phyloP scores from a whole-genome alignment of 2,113 vertebrate species.

The Podarcis muralis region DNA sequence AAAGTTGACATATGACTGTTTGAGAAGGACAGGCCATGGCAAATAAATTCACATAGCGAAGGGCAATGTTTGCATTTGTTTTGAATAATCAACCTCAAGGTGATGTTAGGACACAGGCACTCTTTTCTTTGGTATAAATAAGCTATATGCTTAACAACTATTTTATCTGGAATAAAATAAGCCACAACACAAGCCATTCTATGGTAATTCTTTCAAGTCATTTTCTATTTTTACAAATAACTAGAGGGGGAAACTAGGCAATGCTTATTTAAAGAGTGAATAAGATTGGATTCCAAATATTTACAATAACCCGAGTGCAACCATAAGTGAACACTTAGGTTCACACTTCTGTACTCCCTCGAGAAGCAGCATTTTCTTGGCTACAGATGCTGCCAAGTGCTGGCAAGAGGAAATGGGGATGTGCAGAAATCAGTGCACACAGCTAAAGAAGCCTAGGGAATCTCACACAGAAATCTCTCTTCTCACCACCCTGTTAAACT shows the following conservation, averaged over 20 bases:
- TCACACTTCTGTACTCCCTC: neutral
- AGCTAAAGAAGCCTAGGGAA: neutral
- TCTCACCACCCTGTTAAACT: neutral
- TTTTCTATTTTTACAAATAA: neutral
- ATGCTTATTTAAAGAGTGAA: neutral
- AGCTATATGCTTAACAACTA: neutral
- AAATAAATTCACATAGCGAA: neutral
- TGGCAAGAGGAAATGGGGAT: neutral
- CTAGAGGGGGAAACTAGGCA: neutral
- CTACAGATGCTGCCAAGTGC: neutral
- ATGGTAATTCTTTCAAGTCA: neutral
- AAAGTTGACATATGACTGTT: neutral
- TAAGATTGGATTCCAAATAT: neutral
- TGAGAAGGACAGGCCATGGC: neutral
- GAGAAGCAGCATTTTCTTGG: neutral
- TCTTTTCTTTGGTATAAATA: neutral
- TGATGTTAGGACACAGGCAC: neutral
- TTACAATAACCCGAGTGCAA: neutral
- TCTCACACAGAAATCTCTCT: neutral
- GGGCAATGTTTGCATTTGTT: neutral
- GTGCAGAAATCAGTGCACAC: neutral
- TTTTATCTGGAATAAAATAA: neutral
- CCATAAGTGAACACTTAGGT: neutral
- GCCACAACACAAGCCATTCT: too few relatives aligned
- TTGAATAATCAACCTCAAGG: neutral